Base-by-base conservation (phyloP, 2,888 invertebrate genomes). In the Heliconius hortense region DNA sequence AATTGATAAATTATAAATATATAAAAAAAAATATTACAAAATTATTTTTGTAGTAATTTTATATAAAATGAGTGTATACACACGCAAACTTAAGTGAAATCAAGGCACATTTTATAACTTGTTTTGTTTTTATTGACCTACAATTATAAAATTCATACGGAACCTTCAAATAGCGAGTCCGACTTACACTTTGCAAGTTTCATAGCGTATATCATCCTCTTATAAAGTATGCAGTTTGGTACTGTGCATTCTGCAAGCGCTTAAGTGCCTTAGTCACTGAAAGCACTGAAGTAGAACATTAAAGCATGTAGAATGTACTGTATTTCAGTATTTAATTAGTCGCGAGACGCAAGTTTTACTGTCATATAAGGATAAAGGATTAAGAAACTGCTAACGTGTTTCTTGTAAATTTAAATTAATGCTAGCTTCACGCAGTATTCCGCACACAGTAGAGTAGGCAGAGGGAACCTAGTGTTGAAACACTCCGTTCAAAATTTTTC, bases 221-320 rank as follows among this genome's bases (percentile, higher is more conserved):
- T 68, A 68, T 53, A 68, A 69, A n/a, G 31, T 31, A 56, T n/a
- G 53, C 48, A 53, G 28, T 21, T 53, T 13, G 28, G 48, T 53
- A 48, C 21, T 31, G 53, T 15, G n/a, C 53, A 56, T 69, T 31
- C 31, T 56, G 5, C 69, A 4, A 69, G 56, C 53, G 28, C 53
- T 31, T 69, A 69, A 69, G 69, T 69, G 53, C 53, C 69, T 69
- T 69, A 69, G 53, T 53, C 53, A 53, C 31, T 69, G 26, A 28
- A 53, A 53, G 26, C 67, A 67, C 26, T 67, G 21, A 28, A 68
- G 39, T 66, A 66, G 21, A 48, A 13, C 28, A 68, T 68, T 53
- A 53, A 68, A 28, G 21, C 53, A 43, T 68, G 53, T 66, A 39
- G 13, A 35, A 8, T 24, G 35, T 68, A 53, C 21, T 11, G 31